Evolutionary conservation across 1,140 invertebrate genomes (phyloP), one percentile per base, ranked within the genome.

Genomic region (Drosophila sturtevanti): DNA sequence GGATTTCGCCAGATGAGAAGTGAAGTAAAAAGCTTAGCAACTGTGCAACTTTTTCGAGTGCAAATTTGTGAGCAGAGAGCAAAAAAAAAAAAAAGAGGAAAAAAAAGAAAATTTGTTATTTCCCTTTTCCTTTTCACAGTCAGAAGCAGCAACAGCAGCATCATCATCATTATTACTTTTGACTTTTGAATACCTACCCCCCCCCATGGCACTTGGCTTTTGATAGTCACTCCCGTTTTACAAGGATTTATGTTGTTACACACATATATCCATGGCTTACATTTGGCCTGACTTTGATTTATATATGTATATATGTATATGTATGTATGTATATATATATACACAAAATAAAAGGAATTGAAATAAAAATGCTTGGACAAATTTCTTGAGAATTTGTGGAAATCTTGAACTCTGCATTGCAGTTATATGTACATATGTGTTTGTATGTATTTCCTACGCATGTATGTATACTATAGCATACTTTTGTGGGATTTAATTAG

Each of bases 1-100:
- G 72, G 72, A 76, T 76, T 76, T 76, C 24, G 72, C 41, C 72
- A 35, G 22, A 31, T 64, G 18, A 54, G 24, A 24, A 70, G 71
- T 12, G 38, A 35, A 48, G 41, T 48, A 48, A 72, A 72, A 72
- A 22, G 52, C 70, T 27, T 71, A 66, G 59, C 69, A 68, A 72
- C 72, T 75, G 68, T 62, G 72, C 72, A 76, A 75, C 72, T 76
- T 76, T 72, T 76, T 52, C 64, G 72, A 76, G 72, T 76, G 72
- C 72, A 76, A 76, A 75, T 76, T 76, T 76, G 72, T 68, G 58
- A 52, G 34, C 59, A 58, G 27, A 31, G 27, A 31, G 18, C 41
- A 48, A 18, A 44, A 44, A 18, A 7, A 48, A 21, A 21, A 48
- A 48, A 21, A 1, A 44, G 16, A 16, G 16, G 16, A 18, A 0